Percentiles rank a stretch among this genome's conserved stretches.
phyloP scores from a whole-genome alignment of 2,113 vertebrate species.

The Eudyptes chrysolophus region DNA sequence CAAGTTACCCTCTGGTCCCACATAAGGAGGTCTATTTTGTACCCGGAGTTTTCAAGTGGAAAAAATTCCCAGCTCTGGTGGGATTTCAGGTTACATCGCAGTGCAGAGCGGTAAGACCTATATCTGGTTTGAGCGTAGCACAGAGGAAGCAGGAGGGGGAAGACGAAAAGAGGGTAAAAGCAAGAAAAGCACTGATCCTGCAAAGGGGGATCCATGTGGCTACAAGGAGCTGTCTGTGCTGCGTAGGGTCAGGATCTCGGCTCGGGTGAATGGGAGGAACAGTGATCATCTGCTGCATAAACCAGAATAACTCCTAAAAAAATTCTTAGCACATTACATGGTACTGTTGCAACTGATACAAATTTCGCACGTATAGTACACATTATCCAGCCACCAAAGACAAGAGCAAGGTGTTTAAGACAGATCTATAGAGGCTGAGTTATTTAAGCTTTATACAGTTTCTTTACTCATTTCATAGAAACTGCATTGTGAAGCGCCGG shows the following conservation, averaged over 20 bases:
- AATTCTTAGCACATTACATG: not conserved
- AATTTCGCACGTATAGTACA: not conserved
- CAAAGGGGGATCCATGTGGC: not conserved
- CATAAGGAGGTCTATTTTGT: not conserved
- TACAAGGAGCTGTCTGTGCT: not conserved
- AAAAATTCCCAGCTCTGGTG: not conserved
- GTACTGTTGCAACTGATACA: not conserved
- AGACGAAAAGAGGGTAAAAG: not conserved
- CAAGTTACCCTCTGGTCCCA: not conserved
- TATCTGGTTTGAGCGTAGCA: not conserved
- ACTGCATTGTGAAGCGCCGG: not conserved
- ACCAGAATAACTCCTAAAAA: not conserved
- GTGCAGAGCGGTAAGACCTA: not conserved
- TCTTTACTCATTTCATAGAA: not conserved
- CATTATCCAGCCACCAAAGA: not conserved
- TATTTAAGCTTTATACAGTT: not conserved
- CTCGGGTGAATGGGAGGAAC: not conserved
- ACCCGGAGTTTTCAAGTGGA: not conserved
- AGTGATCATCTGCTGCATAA: not conserved
- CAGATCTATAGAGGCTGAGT: not conserved
- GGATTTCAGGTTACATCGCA: not conserved
- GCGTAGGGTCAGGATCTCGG: not conserved
- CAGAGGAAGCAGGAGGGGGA: not conserved
- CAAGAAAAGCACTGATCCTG: not conserved
- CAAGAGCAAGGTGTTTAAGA: not conserved